These are phyloP conservation scores for Thamnophis elegans DNA, from an alignment of 2,797 vertebrate genomes.

Conservation along the genomic window DNA sequence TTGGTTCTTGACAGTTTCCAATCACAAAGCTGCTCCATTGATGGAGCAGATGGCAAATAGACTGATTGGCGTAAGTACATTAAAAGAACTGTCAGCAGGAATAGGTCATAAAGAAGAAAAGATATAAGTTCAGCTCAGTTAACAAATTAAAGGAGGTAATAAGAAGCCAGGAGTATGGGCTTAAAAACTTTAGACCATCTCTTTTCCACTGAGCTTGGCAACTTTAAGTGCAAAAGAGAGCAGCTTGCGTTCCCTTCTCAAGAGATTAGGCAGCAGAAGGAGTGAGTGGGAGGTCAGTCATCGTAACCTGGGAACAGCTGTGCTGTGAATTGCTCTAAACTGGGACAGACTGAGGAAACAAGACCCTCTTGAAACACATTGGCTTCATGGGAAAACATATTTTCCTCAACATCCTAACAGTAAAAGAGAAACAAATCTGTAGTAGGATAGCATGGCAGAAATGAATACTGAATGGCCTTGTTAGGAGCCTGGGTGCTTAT, in stretches of 20 bases:
- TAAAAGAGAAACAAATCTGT: neutral
- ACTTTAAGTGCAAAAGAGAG: constrained; percentile 16
- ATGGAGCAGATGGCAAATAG: neutral
- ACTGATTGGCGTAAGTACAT: neutral
- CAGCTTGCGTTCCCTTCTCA: constrained; percentile 15
- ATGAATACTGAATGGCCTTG: neutral
- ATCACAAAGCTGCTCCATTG: neutral
- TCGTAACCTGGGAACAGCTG: constrained; percentile 19
- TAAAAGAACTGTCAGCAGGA: neutral
- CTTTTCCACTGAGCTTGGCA: constrained; percentile 1
- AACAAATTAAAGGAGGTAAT: neutral
- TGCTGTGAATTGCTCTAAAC: neutral
- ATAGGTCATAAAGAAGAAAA: neutral
- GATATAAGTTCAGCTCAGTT: neutral
- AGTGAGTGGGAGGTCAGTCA: constrained; percentile 10
- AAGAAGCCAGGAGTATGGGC: neutral
- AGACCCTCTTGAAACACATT: neutral
- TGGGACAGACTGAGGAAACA: constrained; percentile 3
- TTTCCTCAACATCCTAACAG: neutral
- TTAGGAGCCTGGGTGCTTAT: neutral
- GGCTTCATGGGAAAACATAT: neutral
- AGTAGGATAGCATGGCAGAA: neutral
- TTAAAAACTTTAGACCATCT: constrained; percentile 7
- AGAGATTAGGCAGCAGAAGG: constrained; percentile 18
- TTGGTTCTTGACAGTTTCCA: neutral